Percentiles rank a stretch among this genome's conserved stretches.
These are phyloP conservation scores for Parauchenoglanis punctatus DNA, from an alignment of 2,797 vertebrate genomes.

Conservation along the genomic window DNA sequence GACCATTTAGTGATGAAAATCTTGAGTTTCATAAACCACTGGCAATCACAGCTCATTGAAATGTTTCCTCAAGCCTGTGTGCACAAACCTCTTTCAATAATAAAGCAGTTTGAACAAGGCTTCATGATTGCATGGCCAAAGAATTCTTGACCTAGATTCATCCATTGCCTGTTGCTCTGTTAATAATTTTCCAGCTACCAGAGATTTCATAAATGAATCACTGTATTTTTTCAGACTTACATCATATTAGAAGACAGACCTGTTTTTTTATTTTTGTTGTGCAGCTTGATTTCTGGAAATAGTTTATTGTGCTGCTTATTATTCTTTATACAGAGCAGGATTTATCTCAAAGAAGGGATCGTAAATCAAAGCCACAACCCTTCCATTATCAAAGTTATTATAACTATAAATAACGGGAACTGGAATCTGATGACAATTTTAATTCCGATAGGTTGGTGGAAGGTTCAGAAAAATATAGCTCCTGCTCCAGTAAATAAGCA, in stretches of 20 bases:
- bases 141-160: slow-evolving; percentile 54
- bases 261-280: not conserved
- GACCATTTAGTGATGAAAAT: not conserved
- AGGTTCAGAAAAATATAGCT: not conserved
- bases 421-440: not conserved
- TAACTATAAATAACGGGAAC: not conserved
- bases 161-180: slow-evolving; percentile 18
- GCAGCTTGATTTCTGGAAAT: not conserved
- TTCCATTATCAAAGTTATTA: not conserved
- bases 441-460: not conserved
- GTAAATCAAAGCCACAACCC: not conserved
- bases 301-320: not conserved
- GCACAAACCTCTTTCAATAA: slow-evolving; percentile 4
- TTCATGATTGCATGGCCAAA: slow-evolving; percentile 53
- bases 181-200: slow-evolving; percentile 6
- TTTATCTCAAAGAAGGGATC: not conserved
- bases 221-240: not conserved
- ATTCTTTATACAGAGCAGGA: not conserved
- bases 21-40: not conserved
- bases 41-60: slow-evolving; percentile 15
- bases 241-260: not conserved
- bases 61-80: slow-evolving; percentile 13
- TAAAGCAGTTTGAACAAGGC: slow-evolving; percentile 41
- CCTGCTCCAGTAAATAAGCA: not conserved
- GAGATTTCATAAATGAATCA: slow-evolving; percentile 5